Conservation (phyloP, 1,140 invertebrate genomes). For the Neotoxoptera formosana region DNA sequence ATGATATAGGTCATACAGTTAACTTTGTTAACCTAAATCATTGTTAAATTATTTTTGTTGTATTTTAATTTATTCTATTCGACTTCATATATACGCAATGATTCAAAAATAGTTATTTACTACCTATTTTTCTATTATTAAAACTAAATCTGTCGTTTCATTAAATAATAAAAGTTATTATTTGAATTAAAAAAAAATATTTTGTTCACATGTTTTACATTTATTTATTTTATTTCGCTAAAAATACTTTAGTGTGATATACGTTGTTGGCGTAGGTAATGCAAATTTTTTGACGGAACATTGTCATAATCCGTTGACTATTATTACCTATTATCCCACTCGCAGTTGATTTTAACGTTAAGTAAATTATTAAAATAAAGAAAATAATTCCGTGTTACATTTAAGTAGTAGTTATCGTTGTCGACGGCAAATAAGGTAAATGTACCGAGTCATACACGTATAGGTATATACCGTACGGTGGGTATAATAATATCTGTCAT, state of each 20-base stretch:
- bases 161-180: not conserved
- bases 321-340: conserved; percentile 37
- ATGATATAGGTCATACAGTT: too few species aligned
- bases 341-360: not conserved
- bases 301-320: conserved; percentile 7
- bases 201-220: not conserved
- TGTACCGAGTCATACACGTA: not conserved
- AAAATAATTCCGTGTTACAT: not conserved
- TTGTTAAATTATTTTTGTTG: not conserved
- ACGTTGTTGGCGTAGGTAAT: conserved; percentile 30
- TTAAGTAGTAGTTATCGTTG: not conserved
- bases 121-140: not conserved
- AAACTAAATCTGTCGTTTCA: not conserved
- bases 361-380: not conserved
- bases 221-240: conserved; percentile 5
- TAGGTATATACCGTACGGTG: not conserved
- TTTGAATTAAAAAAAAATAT: not conserved
- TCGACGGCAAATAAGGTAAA: not conserved
- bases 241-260: not conserved
- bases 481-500: not conserved
- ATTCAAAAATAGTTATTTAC: not conserved
- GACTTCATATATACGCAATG: not conserved
- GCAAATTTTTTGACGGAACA: conserved; percentile 29
- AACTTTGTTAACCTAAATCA: too few species aligned
- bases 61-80: not conserved